Percentiles rank a stretch among this genome's conserved stretches.
phyloP scores from a whole-genome alignment of 2,888 invertebrate species.

The Diogma glabrata region DNA sequence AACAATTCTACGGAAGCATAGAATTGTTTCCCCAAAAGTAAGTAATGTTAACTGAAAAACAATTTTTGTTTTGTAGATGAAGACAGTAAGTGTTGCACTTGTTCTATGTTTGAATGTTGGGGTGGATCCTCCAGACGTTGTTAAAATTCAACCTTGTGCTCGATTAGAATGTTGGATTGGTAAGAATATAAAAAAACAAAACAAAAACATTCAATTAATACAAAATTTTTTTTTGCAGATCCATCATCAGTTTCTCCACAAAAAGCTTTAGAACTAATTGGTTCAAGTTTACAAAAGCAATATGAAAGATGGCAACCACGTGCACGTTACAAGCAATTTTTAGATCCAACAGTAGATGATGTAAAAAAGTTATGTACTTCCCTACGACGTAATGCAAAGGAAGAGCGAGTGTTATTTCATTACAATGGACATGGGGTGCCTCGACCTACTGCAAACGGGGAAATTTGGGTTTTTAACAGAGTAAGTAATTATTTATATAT shows the following conservation, averaged over 20 bases:
- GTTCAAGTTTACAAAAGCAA: conserved; percentile 82
- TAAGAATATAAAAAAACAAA: conserved; percentile 33
- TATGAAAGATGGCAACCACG: conserved; percentile 99
- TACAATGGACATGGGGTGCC: conserved; percentile 99
- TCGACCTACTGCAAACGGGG: conserved; percentile 93
- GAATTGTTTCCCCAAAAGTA: conserved; percentile 1
- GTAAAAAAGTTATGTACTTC: conserved; percentile 94
- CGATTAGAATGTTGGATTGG: conserved; percentile 95
- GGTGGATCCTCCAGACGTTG: conserved; percentile 98
- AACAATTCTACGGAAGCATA: conserved; percentile 9
- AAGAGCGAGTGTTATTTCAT: conserved; percentile 95
- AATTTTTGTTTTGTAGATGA: conserved; percentile 58
- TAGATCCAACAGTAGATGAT: conserved; percentile 97
- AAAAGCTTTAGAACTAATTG: conserved; percentile 88
- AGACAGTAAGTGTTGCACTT: conserved; percentile 96
- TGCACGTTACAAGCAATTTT: conserved; percentile 91
- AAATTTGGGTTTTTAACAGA: conserved; percentile 99
- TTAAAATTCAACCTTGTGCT: conserved; percentile 95
- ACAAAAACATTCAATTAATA: background rate
- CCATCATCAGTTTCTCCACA: conserved; percentile 78
- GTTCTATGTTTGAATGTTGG: conserved; percentile 97
- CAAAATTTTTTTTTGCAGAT: conserved; percentile 43
- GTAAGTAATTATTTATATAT: conserved; percentile 44
- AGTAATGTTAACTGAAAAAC: conserved; percentile 1
- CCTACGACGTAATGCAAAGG: conserved; percentile 90